Evolutionary conservation across 2,888 invertebrate species (phyloP).

Genomic region (Ormyrus labotus): DNA sequence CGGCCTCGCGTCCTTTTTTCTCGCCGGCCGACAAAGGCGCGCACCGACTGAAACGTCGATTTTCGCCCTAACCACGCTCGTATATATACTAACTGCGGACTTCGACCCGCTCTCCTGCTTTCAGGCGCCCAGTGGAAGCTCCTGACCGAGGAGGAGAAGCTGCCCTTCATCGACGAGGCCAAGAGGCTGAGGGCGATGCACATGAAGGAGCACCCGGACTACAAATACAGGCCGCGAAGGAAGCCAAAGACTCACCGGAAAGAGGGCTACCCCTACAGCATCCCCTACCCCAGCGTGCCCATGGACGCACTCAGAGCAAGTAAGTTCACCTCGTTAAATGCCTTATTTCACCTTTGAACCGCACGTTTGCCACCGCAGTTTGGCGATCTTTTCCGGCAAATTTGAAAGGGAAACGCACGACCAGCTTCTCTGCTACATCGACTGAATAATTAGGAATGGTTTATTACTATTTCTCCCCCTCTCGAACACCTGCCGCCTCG

Average conservation of each 20-base stretch:
- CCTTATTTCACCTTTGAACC: background rate
- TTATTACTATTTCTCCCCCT: no score
- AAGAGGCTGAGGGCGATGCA: constrained; percentile 95
- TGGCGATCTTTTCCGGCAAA: no score
- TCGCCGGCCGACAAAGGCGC: background rate
- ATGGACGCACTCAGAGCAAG: constrained; percentile 93
- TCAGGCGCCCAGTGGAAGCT: constrained; percentile 97
- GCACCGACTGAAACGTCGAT: background rate
- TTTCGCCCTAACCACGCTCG: background rate
- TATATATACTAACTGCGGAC: background rate
- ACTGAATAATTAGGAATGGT: no score
- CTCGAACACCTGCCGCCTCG: no score
- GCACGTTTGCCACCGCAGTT: no score
- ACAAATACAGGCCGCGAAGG: constrained; percentile 93
- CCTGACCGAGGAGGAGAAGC: constrained; percentile 93
- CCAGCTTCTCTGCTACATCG: no score
- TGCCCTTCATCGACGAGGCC: constrained; percentile 98
- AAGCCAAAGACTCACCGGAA: constrained; percentile 93
- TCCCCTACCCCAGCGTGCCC: constrained; percentile 93
- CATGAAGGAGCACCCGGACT: constrained; percentile 97
- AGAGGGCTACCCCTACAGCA: constrained; percentile 94
- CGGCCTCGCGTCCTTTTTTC: background rate
- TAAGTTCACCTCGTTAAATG: constrained; percentile 74
- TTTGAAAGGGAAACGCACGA: no score
- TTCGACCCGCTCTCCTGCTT: constrained; percentile 56